Evolutionary conservation across 2,113 vertebrate species (phyloP).

Genomic region (Puffinus mauretanicus): DNA sequence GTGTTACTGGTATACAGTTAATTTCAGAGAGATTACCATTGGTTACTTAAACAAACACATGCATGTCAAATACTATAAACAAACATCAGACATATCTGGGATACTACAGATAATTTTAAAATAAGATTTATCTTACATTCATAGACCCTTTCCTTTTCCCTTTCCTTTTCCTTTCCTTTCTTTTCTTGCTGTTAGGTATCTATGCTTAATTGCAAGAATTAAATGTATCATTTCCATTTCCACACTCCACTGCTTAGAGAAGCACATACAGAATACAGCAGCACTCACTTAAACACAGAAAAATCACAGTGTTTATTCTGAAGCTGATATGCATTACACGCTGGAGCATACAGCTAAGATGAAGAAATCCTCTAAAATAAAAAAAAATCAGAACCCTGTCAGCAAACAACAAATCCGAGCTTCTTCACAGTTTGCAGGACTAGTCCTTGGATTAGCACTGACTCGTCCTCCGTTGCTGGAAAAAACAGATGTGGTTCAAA

Average conservation of each 20-base stretch:
- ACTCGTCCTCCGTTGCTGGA: background rate
- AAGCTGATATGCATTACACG: background rate
- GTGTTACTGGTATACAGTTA: background rate
- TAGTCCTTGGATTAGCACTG: background rate
- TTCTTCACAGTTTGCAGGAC: background rate
- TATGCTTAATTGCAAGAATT: background rate
- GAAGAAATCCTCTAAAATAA: background rate
- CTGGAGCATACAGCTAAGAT: background rate
- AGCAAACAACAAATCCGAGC: background rate
- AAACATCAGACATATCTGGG: background rate
- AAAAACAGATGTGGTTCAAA: conserved; percentile 62
- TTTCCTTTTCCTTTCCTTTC: too few species aligned
- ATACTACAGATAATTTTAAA: background rate
- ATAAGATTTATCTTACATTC: background rate
- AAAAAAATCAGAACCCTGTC: background rate
- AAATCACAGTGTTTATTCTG: background rate
- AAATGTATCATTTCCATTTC: background rate
- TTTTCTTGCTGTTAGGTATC: background rate
- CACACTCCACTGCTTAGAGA: background rate
- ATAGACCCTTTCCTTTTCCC: too few species aligned
- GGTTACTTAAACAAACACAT: background rate
- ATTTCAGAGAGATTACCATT: background rate
- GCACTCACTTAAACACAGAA: background rate
- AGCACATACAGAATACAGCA: background rate
- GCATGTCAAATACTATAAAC: background rate